A percentile compares a stretch with the other conserved stretches of the same genome.
These are phyloP conservation scores for Urocyon cinereoargenteus DNA, from an alignment of 2,797 vertebrate genomes.

Conservation along the genomic window DNA sequence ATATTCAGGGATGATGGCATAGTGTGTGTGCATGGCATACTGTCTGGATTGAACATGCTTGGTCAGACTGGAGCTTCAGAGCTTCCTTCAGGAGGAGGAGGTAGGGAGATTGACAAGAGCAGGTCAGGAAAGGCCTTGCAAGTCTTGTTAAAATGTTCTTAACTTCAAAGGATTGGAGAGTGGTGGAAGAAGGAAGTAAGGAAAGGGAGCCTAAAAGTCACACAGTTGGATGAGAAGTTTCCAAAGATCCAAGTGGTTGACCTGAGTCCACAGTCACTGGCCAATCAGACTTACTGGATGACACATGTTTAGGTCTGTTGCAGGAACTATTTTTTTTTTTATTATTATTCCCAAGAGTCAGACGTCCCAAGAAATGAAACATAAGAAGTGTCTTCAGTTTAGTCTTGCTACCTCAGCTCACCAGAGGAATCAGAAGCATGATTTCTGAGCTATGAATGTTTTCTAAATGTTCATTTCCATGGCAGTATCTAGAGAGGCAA, in stretches of 20 bases:
- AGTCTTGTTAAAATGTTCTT: neutral
- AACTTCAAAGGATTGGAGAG: neutral
- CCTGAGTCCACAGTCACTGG: neutral
- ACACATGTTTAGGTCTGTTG: neutral
- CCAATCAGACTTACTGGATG: neutral
- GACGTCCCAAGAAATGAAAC: neutral
- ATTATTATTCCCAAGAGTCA: neutral
- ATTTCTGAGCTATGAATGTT: neutral
- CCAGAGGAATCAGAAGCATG: neutral
- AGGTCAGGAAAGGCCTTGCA: neutral
- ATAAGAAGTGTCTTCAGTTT: neutral
- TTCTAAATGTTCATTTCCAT: neutral
- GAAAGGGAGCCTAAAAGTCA: neutral
- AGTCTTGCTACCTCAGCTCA: neutral
- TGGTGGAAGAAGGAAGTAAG: neutral
- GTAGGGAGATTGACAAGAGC: neutral
- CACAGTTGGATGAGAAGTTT: neutral
- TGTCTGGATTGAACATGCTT: too few species aligned
- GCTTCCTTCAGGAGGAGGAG: neutral
- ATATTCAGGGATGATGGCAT: neutral
- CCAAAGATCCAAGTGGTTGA: neutral
- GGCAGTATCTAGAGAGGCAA: neutral
- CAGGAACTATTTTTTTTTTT: neutral
- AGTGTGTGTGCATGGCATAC: neutral
- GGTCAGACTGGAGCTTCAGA: neutral